phyloP scores from a whole-genome alignment of 23 tunicate species.

The Ascidia mentula region DNA sequence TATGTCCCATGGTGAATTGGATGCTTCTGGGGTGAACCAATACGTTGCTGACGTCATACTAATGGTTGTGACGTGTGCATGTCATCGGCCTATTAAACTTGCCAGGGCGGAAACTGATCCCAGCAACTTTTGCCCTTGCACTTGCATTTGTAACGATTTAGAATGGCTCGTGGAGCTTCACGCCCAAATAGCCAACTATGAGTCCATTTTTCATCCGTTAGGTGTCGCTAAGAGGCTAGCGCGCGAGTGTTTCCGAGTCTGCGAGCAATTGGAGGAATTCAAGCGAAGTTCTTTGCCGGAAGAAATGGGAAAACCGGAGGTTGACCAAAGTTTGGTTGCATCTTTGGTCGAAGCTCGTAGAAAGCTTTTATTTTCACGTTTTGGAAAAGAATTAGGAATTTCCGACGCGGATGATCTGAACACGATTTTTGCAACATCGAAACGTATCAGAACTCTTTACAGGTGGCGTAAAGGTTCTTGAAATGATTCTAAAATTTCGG shows the following conservation, averaged over 20 bases:
- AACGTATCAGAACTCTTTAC: too few relatives aligned
- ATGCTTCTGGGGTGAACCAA: conserved; percentile 17
- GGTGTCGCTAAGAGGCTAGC: conserved; percentile 33
- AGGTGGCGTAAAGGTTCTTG: too few relatives aligned
- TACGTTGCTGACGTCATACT: conserved; percentile 24
- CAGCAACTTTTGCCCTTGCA: not conserved
- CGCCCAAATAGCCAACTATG: conserved; percentile 4
- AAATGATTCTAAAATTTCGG: too few relatives aligned
- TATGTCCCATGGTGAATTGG: conserved; percentile 50
- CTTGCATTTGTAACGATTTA: not conserved
- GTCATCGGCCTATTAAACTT: not conserved
- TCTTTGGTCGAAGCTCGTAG: too few relatives aligned
- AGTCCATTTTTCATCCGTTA: conserved; percentile 43
- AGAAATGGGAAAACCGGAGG: not conserved
- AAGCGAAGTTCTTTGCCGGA: not conserved
- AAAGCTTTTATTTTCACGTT: too few relatives aligned
- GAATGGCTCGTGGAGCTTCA: not conserved
- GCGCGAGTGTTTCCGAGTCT: not conserved
- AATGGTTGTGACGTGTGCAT: not conserved
- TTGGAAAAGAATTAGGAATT: too few relatives aligned
- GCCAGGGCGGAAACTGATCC: not conserved
- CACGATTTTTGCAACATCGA: too few relatives aligned
- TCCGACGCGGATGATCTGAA: too few relatives aligned
- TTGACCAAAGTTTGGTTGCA: not conserved
- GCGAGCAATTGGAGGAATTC: not conserved